These are phyloP conservation scores for Lepidurus apus DNA, from an alignment of 1,140 invertebrate genomes.

Conservation along the genomic window DNA sequence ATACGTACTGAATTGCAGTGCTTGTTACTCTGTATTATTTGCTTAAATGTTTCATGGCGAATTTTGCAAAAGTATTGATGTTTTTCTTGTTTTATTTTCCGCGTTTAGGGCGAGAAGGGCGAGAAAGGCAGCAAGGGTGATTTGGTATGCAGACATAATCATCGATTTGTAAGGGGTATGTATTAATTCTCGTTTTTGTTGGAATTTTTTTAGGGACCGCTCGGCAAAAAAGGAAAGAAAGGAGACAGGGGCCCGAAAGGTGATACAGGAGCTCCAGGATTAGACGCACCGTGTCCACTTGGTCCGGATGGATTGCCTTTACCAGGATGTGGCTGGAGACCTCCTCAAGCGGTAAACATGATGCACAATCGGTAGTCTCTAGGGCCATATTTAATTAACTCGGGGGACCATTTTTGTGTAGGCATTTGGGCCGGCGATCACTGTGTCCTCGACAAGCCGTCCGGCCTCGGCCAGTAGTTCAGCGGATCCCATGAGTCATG, in stretches of 20 bases:
- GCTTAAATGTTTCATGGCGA: too few relatives aligned
- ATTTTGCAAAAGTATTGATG: background rate
- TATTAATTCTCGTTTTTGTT: background rate
- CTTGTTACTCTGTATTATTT: background rate
- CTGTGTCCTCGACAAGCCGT: constrained; percentile 26
- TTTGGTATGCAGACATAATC: constrained; percentile 59
- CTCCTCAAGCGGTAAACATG: constrained; percentile 46
- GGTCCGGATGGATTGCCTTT: constrained; percentile 88
- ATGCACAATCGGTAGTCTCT: constrained; percentile 26
- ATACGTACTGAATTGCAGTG: constrained; percentile 32
- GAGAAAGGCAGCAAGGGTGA: constrained; percentile 83
- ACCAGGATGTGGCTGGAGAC: constrained; percentile 89
- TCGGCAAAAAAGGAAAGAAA: constrained; percentile 81
- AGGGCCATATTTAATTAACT: constrained; percentile 52
- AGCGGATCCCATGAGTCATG: constrained; percentile 22
- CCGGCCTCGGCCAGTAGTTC: constrained; percentile 27
- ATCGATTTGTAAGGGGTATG: background rate
- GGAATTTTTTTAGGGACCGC: constrained; percentile 60
- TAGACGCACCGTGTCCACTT: constrained; percentile 94
- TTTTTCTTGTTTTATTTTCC: constrained; percentile 33
- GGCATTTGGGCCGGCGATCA: constrained; percentile 28
- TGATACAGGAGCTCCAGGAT: constrained; percentile 88
- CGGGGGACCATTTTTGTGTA: background rate
- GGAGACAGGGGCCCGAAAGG: constrained; percentile 88
- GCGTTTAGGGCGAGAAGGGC: constrained; percentile 67